Evolutionary conservation across 1,140 invertebrate genomes (phyloP).

Genomic region (Micrasema minimum): DNA sequence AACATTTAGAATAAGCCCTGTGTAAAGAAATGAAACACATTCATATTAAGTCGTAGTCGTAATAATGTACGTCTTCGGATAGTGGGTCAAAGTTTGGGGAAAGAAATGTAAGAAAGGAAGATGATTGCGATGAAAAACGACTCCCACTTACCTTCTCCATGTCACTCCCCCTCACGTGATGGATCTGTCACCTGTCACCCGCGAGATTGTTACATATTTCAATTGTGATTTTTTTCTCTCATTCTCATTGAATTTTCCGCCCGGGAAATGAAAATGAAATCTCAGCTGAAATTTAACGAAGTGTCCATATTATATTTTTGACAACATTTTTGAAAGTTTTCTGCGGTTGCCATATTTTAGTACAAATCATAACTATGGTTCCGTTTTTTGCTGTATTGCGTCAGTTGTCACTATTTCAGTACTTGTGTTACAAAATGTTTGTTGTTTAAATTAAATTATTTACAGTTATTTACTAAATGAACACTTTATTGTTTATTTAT

Average conservation of each 20-base stretch:
- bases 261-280: constrained; percentile 10
- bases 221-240: constrained; percentile 12
- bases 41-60: constrained; percentile 25
- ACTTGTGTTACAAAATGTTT: too few relatives aligned
- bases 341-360: too few relatives aligned
- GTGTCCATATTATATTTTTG: too few relatives aligned
- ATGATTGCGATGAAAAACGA: constrained; percentile 34
- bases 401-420: too few relatives aligned
- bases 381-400: too few relatives aligned
- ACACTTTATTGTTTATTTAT: too few relatives aligned
- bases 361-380: too few relatives aligned
- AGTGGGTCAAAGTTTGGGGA: too few relatives aligned
- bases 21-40: constrained; percentile 33
- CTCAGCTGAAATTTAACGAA: too few relatives aligned
- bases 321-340: too few relatives aligned
- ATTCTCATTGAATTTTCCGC: constrained; percentile 18
- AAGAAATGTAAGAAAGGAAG: constrained; percentile 30
- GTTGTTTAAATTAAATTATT: too few relatives aligned
- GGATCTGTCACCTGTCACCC: constrained; percentile 37
- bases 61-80: constrained; percentile 34
- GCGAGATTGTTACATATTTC: constrained; percentile 38
- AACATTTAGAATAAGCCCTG: constrained; percentile 10
- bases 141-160: constrained; percentile 16
- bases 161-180: constrained; percentile 15
- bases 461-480: too few relatives aligned